Conservation (phyloP, 2,888 invertebrate species). For the Caenorhabditis sp. region DNA sequence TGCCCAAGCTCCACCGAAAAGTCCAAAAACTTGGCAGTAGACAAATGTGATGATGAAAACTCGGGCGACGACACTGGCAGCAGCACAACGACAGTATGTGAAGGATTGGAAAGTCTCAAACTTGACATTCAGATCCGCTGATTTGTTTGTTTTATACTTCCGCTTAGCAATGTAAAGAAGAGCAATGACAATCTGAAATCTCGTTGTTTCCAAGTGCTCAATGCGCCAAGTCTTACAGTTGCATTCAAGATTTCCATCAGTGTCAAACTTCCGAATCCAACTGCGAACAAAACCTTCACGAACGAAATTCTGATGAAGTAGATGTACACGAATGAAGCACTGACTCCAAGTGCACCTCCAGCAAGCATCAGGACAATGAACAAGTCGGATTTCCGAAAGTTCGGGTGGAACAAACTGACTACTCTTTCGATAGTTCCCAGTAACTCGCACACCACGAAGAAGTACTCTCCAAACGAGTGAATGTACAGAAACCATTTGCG, state of each 20-base stretch:
- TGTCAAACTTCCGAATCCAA: slow-evolving; percentile 55
- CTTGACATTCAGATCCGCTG: neutral
- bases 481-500: slow-evolving; percentile 33
- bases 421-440: slow-evolving; percentile 45
- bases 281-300: slow-evolving; percentile 15
- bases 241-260: slow-evolving; percentile 32
- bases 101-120: slow-evolving; percentile 48
- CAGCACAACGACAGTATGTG: slow-evolving; percentile 44
- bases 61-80: slow-evolving; percentile 30
- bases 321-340: slow-evolving; percentile 15
- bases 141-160: slow-evolving; percentile 21
- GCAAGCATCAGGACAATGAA: slow-evolving; percentile 8
- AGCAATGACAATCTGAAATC: slow-evolving; percentile 12
- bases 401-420: neutral
- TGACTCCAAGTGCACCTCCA: neutral
- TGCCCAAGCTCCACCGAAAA: slow-evolving; percentile 23
- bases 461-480: slow-evolving; percentile 54
- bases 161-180: slow-evolving; percentile 6
- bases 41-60: slow-evolving; percentile 30
- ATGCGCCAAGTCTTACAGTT: neutral
- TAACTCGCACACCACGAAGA: slow-evolving; percentile 44
- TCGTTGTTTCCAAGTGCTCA: neutral
- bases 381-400: slow-evolving; percentile 6
- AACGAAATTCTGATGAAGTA: slow-evolving; percentile 31
- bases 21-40: slow-evolving; percentile 13